Evolutionary conservation across 2,113 vertebrate species (phyloP).

Genomic region (Leucoraja erinaceus): DNA sequence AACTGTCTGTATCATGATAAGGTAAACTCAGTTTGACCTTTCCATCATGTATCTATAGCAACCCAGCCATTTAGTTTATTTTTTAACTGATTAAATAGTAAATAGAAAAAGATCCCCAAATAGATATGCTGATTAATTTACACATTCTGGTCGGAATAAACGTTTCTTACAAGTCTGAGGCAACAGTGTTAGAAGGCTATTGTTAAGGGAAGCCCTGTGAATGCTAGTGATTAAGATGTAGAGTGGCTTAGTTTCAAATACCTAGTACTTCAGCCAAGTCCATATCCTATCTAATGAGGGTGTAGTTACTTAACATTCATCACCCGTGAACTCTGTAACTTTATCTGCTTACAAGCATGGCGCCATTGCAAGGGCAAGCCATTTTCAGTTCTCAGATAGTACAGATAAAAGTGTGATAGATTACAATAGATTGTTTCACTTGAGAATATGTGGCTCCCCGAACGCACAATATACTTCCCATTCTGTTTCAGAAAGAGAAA

Average conservation of each 20-base stretch:
- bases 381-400: conserved; percentile 83
- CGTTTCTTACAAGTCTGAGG: conserved; percentile 40
- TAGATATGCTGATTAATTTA: conserved; percentile 63
- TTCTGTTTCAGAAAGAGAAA: conserved; percentile 26
- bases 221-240: conserved; percentile 55
- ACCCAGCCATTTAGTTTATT: conserved; percentile 55
- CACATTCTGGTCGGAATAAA: conserved; percentile 48
- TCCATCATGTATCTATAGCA: conserved; percentile 61
- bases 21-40: conserved; percentile 74
- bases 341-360: conserved; percentile 85
- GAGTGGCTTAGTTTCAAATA: conserved; percentile 65
- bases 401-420: conserved; percentile 83
- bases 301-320: conserved; percentile 93
- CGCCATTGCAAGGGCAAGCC: conserved; percentile 82
- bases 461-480: conserved; percentile 58
- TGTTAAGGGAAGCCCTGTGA: conserved; percentile 53
- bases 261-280: conserved; percentile 69
- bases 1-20: conserved; percentile 74
- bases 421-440: conserved; percentile 91
- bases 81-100: conserved; percentile 74
- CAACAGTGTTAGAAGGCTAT: conserved; percentile 52
- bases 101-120: conserved; percentile 59
- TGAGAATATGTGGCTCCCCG: conserved; percentile 69
- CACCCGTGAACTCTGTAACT: conserved; percentile 89
- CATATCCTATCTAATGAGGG: conserved; percentile 74